Percentiles rank a stretch among this genome's conserved stretches.
Evolutionary conservation across 2,888 invertebrate species (phyloP).

Genomic region (Eudasyphora cyanicolor): DNA sequence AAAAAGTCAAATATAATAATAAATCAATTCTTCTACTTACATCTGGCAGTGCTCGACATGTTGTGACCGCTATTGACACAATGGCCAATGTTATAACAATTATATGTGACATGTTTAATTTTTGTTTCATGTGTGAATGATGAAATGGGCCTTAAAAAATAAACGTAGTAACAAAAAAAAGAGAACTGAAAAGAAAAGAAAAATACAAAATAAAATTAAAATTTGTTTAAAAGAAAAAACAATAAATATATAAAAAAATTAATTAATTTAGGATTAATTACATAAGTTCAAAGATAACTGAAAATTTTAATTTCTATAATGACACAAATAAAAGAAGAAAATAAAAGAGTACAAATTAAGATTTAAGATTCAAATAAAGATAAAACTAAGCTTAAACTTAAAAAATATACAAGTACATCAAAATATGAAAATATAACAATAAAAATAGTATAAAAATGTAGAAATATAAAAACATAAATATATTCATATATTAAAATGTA

Average conservation of each 20-base stretch:
- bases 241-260: neutral
- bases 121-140: constrained; percentile 45
- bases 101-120: constrained; percentile 76
- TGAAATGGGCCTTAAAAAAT: constrained; percentile 58
- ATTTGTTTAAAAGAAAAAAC: neutral
- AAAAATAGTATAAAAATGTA: neutral
- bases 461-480: no score
- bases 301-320: neutral
- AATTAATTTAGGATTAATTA: neutral
- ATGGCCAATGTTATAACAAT: constrained; percentile 74
- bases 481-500: neutral
- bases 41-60: constrained; percentile 79
- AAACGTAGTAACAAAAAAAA: constrained; percentile 50
- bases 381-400: neutral
- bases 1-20: no score
- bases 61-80: constrained; percentile 76
- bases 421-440: neutral
- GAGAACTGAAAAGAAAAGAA: constrained; percentile 69
- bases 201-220: neutral
- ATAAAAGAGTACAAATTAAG: no score
- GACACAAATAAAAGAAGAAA: neutral
- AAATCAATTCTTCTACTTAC: constrained; percentile 76
- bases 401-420: neutral
- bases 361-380: no score
- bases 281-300: neutral